Evolutionary conservation across 2,888 invertebrate genomes (phyloP).

Genomic region (Diogma glabrata): DNA sequence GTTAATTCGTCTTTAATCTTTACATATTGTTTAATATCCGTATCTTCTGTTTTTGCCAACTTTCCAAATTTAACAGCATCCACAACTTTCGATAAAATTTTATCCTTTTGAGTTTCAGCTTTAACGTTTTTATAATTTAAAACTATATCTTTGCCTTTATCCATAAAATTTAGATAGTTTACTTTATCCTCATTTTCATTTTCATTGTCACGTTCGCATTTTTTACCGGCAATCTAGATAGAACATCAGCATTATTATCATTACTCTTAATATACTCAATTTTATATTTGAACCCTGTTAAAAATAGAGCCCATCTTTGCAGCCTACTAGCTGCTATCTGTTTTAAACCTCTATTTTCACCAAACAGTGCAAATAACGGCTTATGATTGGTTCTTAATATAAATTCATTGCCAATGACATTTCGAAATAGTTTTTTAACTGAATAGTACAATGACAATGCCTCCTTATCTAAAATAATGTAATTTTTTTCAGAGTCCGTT

Average conservation of each 20-base stretch:
- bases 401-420: not conserved
- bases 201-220: not conserved
- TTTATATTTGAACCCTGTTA: too few species aligned
- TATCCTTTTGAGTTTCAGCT: not conserved
- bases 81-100: not conserved
- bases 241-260: not conserved
- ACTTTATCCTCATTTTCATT: not conserved
- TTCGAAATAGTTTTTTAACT: not conserved
- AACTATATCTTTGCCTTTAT: not conserved
- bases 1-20: too few species aligned
- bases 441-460: not conserved
- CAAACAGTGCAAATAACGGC: constrained; percentile 28
- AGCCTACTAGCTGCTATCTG: constrained; percentile 20
- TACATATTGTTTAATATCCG: too few species aligned
- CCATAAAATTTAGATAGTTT: not conserved
- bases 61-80: too few species aligned
- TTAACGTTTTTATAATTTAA: not conserved
- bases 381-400: constrained; percentile 26
- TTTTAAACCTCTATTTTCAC: constrained; percentile 18
- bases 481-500: not conserved
- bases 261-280: constrained; percentile 3
- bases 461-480: not conserved
- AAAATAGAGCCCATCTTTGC: constrained; percentile 28
- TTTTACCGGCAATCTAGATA: not conserved
- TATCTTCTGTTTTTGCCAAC: too few species aligned